Percentiles rank a stretch among this genome's conserved stretches.
These are phyloP conservation scores for Mantis religiosa DNA, from an alignment of 2,888 invertebrate species.

Conservation along the genomic window DNA sequence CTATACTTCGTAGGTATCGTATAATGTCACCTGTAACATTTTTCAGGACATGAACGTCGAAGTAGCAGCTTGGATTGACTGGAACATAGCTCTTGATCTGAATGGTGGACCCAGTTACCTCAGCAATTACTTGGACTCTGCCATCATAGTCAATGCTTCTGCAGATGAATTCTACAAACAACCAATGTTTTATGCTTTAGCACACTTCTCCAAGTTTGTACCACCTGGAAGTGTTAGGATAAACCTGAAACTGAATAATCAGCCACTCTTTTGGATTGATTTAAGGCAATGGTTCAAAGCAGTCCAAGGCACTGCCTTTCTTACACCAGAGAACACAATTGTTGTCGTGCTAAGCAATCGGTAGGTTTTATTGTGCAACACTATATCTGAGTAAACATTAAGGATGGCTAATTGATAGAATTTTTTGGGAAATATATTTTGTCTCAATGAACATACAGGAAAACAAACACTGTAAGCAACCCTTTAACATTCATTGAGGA, in stretches of 20 bases:
- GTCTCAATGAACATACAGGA: too few species aligned
- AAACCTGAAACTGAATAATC: slow-evolving; percentile 50
- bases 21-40: too few species aligned
- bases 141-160: slow-evolving; percentile 55
- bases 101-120: slow-evolving; percentile 53
- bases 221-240: neutral
- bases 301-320: neutral
- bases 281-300: neutral
- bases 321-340: neutral
- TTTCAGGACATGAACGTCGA: neutral
- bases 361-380: neutral
- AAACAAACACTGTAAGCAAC: too few species aligned
- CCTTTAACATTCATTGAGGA: too few species aligned
- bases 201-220: neutral
- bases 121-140: slow-evolving; percentile 49
- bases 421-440: too few species aligned
- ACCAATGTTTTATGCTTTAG: slow-evolving; percentile 53
- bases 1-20: too few species aligned
- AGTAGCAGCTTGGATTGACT: slow-evolving; percentile 50
- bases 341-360: neutral
- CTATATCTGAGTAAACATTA: too few species aligned
- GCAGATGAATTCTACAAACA: slow-evolving; percentile 79
- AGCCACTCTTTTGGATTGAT: slow-evolving; percentile 41
- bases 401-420: too few species aligned
- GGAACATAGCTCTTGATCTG: slow-evolving; percentile 51